These are phyloP conservation scores for Sesia bembeciformis DNA, from an alignment of 2,888 invertebrate genomes.

Conservation along the genomic window DNA sequence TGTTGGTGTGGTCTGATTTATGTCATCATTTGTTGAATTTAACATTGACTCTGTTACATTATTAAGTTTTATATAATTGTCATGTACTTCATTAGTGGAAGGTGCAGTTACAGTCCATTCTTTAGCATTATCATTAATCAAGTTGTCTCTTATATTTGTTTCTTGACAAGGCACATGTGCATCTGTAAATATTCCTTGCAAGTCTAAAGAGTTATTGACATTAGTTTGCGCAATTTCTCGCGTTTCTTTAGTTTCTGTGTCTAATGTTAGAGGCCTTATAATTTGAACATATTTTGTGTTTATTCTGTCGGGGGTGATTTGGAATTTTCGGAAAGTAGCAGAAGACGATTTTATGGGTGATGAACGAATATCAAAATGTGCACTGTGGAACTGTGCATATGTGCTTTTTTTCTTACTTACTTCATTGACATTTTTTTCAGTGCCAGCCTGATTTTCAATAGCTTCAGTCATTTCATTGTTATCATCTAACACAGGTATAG, in stretches of 20 bases:
- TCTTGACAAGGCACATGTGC: slow-evolving; percentile 25
- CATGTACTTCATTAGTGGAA: slow-evolving; percentile 22
- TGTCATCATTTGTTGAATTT: neutral
- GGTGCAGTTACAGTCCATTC: slow-evolving; percentile 36
- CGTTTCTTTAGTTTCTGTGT: slow-evolving; percentile 5
- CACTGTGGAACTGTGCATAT: slow-evolving; percentile 50
- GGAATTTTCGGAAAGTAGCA: slow-evolving; percentile 55
- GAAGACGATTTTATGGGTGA: slow-evolving; percentile 62
- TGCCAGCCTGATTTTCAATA: neutral
- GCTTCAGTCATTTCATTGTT: slow-evolving; percentile 7
- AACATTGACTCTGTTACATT: slow-evolving; percentile 41
- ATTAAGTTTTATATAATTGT: slow-evolving; percentile 41
- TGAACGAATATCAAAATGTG: slow-evolving; percentile 62
- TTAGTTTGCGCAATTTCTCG: slow-evolving; percentile 10
- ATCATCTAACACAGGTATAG: slow-evolving; percentile 3
- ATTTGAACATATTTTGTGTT: slow-evolving; percentile 48
- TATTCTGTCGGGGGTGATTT: slow-evolving; percentile 53
- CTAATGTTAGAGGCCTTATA: slow-evolving; percentile 39
- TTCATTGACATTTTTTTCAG: slow-evolving; percentile 5
- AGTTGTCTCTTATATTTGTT: slow-evolving; percentile 30
- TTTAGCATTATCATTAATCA: slow-evolving; percentile 27
- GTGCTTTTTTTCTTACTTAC: slow-evolving; percentile 18
- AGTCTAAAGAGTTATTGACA: slow-evolving; percentile 9
- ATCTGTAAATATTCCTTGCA: slow-evolving; percentile 39
- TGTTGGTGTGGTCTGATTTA: no score